Conservation (phyloP, 2,797 vertebrate species). For the Xenops minutus region DNA sequence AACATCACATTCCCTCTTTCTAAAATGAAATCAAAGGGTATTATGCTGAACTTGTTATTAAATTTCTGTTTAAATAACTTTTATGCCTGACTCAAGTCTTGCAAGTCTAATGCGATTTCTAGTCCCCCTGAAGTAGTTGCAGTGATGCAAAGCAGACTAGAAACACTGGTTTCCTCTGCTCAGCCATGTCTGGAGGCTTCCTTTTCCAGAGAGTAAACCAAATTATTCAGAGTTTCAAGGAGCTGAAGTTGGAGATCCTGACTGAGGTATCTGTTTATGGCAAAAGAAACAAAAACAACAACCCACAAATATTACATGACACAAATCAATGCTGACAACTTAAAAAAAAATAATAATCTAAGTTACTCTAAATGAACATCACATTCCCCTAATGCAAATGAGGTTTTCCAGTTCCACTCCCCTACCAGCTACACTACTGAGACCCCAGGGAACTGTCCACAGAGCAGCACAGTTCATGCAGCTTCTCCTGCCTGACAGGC, state of each 20-base stretch:
- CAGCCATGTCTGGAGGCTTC: background rate
- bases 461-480: background rate
- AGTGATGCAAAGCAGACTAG: background rate
- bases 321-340: background rate
- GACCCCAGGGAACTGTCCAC: background rate
- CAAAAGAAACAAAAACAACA: background rate
- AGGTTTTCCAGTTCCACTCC: slow-evolving; percentile 37
- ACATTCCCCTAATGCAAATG: background rate
- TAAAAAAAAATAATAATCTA: background rate
- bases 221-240: background rate
- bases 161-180: background rate
- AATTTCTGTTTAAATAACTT: slow-evolving; percentile 12
- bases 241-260: slow-evolving; percentile 43
- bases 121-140: background rate
- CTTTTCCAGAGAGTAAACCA: background rate
- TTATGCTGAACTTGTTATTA: background rate
- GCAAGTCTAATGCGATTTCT: slow-evolving; percentile 26
- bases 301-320: background rate
- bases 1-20: slow-evolving; percentile 64
- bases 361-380: background rate
- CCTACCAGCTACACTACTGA: background rate
- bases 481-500: background rate
- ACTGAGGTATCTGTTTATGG: slow-evolving; percentile 53
- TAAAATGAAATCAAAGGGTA: slow-evolving; percentile 47
- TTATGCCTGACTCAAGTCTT: background rate